Conservation (phyloP, 2,888 invertebrate species). For the Orthosia cruda region DNA sequence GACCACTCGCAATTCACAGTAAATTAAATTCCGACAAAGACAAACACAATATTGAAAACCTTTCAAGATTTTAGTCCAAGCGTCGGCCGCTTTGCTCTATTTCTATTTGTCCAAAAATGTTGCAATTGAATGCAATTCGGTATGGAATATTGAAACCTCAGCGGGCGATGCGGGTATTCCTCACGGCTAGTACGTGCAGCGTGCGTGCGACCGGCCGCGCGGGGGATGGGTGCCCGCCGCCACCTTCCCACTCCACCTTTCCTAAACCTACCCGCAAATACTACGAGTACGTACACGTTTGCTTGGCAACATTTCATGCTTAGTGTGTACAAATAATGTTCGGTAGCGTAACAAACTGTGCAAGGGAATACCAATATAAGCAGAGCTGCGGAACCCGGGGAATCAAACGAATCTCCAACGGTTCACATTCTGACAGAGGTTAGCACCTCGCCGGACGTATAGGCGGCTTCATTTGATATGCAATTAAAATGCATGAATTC, state of each 20-base stretch:
- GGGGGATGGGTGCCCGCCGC: conserved; percentile 70
- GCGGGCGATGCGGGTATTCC: conserved; percentile 84
- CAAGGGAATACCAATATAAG: conserved; percentile 88
- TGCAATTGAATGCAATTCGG: conserved; percentile 89
- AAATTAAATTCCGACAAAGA: conserved; percentile 62
- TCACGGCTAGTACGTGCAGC: conserved; percentile 85
- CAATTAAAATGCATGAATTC: conserved; percentile 73
- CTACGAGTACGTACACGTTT: conserved; percentile 88
- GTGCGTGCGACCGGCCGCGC: conserved; percentile 60
- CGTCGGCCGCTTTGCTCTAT: conserved; percentile 69
- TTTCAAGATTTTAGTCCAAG: conserved; percentile 79
- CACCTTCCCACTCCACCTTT: conserved; percentile 82
- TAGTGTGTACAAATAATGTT: conserved; percentile 91
- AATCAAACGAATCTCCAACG: conserved; percentile 81
- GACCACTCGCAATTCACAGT: conserved; percentile 29
- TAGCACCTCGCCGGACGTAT: conserved; percentile 52
- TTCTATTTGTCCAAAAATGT: conserved; percentile 85
- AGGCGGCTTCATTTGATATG: conserved; percentile 59
- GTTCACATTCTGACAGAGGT: conserved; percentile 76
- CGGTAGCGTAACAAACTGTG: conserved; percentile 87
- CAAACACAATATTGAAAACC: conserved; percentile 70
- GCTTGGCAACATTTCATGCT: conserved; percentile 92
- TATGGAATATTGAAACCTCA: conserved; percentile 90
- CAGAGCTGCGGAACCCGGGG: conserved; percentile 77
- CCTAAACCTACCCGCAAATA: conserved; percentile 91